phyloP scores from a whole-genome alignment of 53 echinoderm and acorn worm species.

The Pentamera pediparva region DNA sequence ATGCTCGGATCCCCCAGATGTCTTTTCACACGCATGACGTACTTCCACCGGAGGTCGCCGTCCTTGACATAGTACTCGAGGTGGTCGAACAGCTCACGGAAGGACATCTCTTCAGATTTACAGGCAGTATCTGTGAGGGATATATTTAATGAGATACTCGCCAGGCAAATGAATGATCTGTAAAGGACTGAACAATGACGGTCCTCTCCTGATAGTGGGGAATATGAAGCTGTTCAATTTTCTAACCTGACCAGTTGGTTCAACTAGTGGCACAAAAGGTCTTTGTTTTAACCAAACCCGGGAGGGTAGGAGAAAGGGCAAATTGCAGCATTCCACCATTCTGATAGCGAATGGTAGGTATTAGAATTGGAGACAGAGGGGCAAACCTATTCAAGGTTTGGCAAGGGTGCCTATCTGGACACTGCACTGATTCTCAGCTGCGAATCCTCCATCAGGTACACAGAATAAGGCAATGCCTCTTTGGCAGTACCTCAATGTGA shows the following conservation, averaged over 20 bases:
- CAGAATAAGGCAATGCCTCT: too few species aligned
- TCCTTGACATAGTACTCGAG: constrained; percentile 54
- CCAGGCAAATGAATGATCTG: not conserved
- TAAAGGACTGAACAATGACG: not conserved
- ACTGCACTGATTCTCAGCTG: too few species aligned
- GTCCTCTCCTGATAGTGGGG: not conserved
- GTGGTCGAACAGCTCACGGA: constrained; percentile 77
- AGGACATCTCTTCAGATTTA: constrained; percentile 75
- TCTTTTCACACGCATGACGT: constrained; percentile 84
- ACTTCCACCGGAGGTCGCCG: constrained; percentile 75
- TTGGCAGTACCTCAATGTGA: too few species aligned
- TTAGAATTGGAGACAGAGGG: too few species aligned
- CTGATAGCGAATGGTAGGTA: too few species aligned
- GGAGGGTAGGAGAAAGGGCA: too few species aligned
- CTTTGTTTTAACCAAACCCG: too few species aligned
- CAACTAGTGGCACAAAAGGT: not conserved
- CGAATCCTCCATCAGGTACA: too few species aligned
- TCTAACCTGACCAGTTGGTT: not conserved
- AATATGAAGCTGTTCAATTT: not conserved
- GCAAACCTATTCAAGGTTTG: too few species aligned
- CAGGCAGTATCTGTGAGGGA: constrained; percentile 76
- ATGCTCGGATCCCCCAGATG: constrained; percentile 59
- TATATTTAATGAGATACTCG: not conserved
- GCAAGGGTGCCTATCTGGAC: too few species aligned
- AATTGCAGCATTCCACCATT: too few species aligned